Conservation (phyloP, 2,888 invertebrate species). For the Ophion ventricosus region DNA sequence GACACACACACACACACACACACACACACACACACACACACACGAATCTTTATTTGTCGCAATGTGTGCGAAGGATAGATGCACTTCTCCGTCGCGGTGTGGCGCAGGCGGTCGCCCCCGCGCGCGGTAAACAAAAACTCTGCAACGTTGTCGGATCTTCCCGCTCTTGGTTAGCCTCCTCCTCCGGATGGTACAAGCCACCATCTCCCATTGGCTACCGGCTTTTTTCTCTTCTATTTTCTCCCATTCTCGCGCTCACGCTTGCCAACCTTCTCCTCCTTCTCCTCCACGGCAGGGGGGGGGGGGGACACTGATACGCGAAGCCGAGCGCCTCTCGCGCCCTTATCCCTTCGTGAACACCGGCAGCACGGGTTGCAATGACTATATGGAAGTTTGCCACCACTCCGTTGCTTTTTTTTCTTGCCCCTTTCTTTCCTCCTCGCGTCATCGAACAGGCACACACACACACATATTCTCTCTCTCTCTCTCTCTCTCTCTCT, state of each 20-base stretch:
- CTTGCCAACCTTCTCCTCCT: conserved; percentile 43
- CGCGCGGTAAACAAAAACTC: conserved; percentile 81
- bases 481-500: conserved; percentile 27
- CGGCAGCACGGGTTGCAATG: conserved; percentile 30
- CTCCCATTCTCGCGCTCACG: conserved; percentile 55
- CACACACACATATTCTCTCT: conserved; percentile 6
- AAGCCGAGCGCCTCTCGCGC: conserved; percentile 52
- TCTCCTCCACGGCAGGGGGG: conserved; percentile 61
- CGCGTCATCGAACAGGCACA: conserved; percentile 26
- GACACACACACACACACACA: not conserved
- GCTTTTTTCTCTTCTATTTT: conserved; percentile 77
- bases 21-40: not conserved
- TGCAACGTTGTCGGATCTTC: conserved; percentile 82
- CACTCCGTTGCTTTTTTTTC: conserved; percentile 41
- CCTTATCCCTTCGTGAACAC: conserved; percentile 53
- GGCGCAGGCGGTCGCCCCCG: conserved; percentile 69
- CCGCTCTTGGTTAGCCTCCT: conserved; percentile 73
- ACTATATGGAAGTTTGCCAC: conserved; percentile 20
- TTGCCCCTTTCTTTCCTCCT: conserved; percentile 53
- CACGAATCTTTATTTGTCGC: too few relatives aligned
- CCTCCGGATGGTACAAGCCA: conserved; percentile 59
- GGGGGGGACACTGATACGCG: conserved; percentile 54
- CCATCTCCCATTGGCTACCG: conserved; percentile 76
- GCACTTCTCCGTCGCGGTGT: conserved; percentile 69
- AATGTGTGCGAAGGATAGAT: conserved; percentile 54